Conservation (phyloP, 2,888 invertebrate genomes). For the Diachrysia chrysitis region DNA sequence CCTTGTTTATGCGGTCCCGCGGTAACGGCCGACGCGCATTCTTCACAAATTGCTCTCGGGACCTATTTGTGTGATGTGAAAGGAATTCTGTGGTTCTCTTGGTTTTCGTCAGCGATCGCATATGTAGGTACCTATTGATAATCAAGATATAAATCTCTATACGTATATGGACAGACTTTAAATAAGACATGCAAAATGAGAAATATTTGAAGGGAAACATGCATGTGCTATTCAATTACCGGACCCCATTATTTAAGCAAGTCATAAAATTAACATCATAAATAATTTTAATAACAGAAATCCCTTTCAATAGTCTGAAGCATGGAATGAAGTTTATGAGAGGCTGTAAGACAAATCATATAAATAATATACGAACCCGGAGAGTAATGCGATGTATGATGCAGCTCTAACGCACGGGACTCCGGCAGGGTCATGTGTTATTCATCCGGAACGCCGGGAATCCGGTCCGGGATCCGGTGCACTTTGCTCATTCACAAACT, state of each 20-base stretch:
- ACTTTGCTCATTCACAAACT: background rate
- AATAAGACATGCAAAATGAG: no score
- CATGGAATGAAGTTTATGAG: background rate
- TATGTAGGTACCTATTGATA: background rate
- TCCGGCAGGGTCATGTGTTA: background rate
- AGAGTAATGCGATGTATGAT: background rate
- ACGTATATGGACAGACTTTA: no score
- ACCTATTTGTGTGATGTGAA: constrained; percentile 31
- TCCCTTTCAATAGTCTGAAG: background rate
- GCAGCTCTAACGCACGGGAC: background rate
- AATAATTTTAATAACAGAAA: background rate
- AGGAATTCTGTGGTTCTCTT: constrained; percentile 28
- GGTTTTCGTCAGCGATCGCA: constrained; percentile 13
- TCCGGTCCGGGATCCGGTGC: constrained; percentile 3
- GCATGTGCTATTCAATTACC: background rate
- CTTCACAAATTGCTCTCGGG: constrained; percentile 45
- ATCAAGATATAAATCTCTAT: background rate
- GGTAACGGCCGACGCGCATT: constrained; percentile 41
- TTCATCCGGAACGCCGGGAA: constrained; percentile 2
- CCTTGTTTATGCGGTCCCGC: constrained; percentile 48
- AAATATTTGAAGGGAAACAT: background rate
- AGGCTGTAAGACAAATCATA: constrained; percentile 1
- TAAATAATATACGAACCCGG: no score
- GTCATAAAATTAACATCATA: background rate
- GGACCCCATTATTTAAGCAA: background rate